Percentiles rank a stretch among this genome's conserved stretches.
These are phyloP conservation scores for Protonemura montana DNA, from an alignment of 2,888 invertebrate species.

Conservation along the genomic window DNA sequence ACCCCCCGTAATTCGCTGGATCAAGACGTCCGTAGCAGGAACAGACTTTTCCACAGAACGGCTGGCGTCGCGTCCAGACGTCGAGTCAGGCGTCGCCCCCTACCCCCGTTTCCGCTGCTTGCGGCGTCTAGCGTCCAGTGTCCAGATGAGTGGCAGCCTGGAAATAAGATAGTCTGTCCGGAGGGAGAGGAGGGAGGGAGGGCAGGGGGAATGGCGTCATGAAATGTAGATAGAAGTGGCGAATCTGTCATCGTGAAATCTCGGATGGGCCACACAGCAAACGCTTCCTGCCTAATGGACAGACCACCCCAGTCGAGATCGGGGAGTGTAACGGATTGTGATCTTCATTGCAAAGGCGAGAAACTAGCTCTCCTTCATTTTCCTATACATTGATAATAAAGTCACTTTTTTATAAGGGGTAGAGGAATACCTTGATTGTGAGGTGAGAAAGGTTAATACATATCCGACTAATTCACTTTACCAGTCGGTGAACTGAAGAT, in stretches of 20 bases:
- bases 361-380: neutral
- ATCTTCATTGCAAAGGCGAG: neutral
- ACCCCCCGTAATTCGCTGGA: neutral
- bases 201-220: neutral
- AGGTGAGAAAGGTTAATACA: neutral
- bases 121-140: neutral
- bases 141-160: slow-evolving; percentile 4
- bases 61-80: slow-evolving; percentile 17
- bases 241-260: slow-evolving; percentile 21
- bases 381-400: neutral
- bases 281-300: neutral
- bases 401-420: neutral
- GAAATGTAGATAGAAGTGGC: slow-evolving; percentile 4
- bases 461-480: neutral
- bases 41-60: neutral
- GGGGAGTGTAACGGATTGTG: neutral
- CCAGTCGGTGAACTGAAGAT: neutral
- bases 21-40: neutral
- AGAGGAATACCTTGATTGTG: neutral
- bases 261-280: neutral
- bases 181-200: neutral
- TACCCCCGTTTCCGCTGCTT: neutral
- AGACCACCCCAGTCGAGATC: neutral
- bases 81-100: slow-evolving; percentile 20
- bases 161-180: neutral